Conservation (phyloP, 2,113 vertebrate genomes). For the Tamias sibiricus region DNA sequence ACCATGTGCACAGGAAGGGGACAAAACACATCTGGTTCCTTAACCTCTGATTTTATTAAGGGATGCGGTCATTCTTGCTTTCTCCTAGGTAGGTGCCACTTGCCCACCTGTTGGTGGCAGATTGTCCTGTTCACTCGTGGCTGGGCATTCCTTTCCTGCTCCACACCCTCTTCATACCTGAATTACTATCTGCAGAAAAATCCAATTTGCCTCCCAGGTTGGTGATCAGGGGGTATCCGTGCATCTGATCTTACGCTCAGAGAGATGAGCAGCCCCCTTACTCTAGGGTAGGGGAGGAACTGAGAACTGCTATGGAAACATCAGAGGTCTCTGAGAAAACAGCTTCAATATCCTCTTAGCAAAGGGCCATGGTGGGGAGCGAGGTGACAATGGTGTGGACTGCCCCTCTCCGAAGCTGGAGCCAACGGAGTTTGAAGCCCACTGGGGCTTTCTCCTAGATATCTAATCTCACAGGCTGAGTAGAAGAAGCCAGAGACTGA, state of each 20-base stretch:
- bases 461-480: not conserved
- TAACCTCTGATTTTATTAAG: not conserved
- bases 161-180: not conserved
- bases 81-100: not conserved
- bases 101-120: not conserved
- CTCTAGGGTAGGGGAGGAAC: not conserved
- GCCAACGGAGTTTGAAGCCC: not conserved
- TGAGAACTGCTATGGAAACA: not conserved
- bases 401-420: not conserved
- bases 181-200: not conserved
- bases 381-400: not conserved
- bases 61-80: not conserved
- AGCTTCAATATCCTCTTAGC: not conserved
- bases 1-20: not conserved
- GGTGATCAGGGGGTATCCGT: too few species aligned
- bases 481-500: not conserved
- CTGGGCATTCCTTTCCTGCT: not conserved
- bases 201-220: not conserved
- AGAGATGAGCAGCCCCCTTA: not conserved
- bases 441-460: not conserved
- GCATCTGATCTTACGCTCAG: not conserved
- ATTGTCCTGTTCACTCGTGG: not conserved
- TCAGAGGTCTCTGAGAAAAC: not conserved
- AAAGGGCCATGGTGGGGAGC: rapidly evolving
- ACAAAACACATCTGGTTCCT: not conserved